These are phyloP conservation scores for Meloidogyne chitwoodi DNA, from an alignment of 1,140 invertebrate species.

Conservation along the genomic window DNA sequence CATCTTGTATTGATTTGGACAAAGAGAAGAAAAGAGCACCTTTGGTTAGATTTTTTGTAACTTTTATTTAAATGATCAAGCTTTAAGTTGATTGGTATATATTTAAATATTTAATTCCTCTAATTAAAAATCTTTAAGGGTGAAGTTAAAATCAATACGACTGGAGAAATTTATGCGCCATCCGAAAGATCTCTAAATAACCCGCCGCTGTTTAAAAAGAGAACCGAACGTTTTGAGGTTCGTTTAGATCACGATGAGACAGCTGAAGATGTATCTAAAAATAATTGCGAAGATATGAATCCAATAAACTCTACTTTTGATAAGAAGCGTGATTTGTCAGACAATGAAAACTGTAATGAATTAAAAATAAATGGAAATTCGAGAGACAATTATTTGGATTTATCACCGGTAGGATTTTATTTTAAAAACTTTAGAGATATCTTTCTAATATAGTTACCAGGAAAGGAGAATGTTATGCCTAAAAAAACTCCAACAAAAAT, in stretches of 20 bases:
- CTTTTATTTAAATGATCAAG: not conserved
- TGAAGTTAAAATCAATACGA: not conserved
- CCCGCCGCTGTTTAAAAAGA: not conserved
- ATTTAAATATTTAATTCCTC: too few relatives aligned
- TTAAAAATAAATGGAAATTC: not conserved
- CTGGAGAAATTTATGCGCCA: not conserved
- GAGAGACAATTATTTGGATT: not conserved
- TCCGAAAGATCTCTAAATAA: not conserved
- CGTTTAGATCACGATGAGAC: not conserved
- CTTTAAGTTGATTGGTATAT: too few relatives aligned
- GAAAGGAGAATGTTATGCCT: not conserved
- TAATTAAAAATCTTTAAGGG: not conserved
- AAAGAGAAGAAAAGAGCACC: not conserved
- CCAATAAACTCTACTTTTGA: not conserved
- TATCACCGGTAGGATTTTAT: not conserved
- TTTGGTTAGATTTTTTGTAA: not conserved
- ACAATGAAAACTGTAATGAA: not conserved
- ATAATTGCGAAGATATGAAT: not conserved
- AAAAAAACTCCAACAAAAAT: not conserved
- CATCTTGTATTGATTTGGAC: not conserved
- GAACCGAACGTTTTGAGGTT: not conserved
- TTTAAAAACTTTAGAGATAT: not conserved
- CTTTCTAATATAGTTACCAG: not conserved
- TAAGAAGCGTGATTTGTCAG: not conserved
- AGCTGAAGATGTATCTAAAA: not conserved